Conservation (phyloP, 2,113 vertebrate genomes). For the Emydura subglobosa region DNA sequence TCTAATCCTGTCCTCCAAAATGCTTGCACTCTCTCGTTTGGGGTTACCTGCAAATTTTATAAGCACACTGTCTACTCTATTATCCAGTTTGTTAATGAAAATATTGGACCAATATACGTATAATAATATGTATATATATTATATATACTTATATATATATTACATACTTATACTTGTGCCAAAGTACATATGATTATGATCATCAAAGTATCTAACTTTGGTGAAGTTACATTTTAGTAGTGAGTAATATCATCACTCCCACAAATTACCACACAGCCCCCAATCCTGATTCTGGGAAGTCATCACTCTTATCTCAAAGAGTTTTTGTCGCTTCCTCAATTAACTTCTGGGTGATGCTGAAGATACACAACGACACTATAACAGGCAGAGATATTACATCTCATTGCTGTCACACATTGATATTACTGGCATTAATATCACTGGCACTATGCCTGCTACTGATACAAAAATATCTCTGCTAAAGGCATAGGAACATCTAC, state of each 20-base stretch:
- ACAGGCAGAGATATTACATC: background rate
- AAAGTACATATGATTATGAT: background rate
- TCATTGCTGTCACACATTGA: slow-evolving; percentile 29
- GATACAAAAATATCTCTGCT: slow-evolving; percentile 44
- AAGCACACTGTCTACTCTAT: background rate
- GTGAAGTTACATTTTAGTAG: background rate
- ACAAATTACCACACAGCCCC: background rate
- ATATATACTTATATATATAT: no score
- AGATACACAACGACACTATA: slow-evolving; percentile 2
- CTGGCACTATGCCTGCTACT: background rate
- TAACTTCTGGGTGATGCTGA: slow-evolving; percentile 24
- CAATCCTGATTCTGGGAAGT: background rate
- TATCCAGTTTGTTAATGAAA: background rate
- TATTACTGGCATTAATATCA: slow-evolving; percentile 1
- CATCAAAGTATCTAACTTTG: background rate
- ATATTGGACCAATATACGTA: background rate
- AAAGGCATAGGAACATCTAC: slow-evolving; percentile 4
- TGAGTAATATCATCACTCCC: background rate
- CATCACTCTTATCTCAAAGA: slow-evolving; percentile 24
- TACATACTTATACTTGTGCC: background rate
- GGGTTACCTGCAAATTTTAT: background rate
- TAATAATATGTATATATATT: background rate
- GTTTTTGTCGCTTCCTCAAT: background rate
- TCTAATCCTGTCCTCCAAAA: background rate
- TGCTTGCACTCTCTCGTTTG: background rate